These are phyloP conservation scores for Indicator maculatus DNA, from an alignment of 2,113 vertebrate species.

Conservation along the genomic window DNA sequence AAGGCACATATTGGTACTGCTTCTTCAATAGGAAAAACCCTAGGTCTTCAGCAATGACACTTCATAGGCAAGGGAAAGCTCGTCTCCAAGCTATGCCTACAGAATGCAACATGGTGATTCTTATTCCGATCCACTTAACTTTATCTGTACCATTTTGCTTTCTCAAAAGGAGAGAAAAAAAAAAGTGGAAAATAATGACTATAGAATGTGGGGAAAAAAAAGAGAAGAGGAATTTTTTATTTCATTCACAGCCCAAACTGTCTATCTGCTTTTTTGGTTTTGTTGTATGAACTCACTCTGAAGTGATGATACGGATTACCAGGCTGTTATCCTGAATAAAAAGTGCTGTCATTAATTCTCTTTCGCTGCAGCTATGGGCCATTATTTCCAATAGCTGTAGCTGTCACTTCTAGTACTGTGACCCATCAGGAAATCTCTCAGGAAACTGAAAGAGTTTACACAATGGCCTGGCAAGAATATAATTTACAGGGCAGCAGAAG, in stretches of 20 bases:
- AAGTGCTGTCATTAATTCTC: conserved; percentile 74
- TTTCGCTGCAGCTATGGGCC: conserved; percentile 73
- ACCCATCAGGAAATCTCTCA: conserved; percentile 75
- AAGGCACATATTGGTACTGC: neutral
- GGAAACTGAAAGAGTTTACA: conserved; percentile 74
- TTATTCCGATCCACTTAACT: neutral
- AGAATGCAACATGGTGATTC: neutral
- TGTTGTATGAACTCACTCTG: conserved; percentile 59
- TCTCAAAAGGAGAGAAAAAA: conserved; percentile 10
- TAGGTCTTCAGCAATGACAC: neutral
- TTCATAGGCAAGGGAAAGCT: neutral
- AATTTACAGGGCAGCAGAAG: conserved; percentile 71
- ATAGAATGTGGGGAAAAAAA: neutral
- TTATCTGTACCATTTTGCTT: neutral
- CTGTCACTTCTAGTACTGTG: conserved; percentile 69
- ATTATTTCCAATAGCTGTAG: conserved; percentile 77
- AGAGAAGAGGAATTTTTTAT: neutral
- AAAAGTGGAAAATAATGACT: neutral
- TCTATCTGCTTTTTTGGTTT: conserved; percentile 60
- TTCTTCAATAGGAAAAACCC: neutral
- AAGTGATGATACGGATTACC: conserved; percentile 69
- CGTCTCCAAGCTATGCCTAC: neutral
- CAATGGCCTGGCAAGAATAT: conserved; percentile 75
- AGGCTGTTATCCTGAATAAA: conserved; percentile 68
- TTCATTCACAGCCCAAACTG: conserved; percentile 50